phyloP scores from a whole-genome alignment of 2,113 vertebrate species.

The Sapayoa aenigma region DNA sequence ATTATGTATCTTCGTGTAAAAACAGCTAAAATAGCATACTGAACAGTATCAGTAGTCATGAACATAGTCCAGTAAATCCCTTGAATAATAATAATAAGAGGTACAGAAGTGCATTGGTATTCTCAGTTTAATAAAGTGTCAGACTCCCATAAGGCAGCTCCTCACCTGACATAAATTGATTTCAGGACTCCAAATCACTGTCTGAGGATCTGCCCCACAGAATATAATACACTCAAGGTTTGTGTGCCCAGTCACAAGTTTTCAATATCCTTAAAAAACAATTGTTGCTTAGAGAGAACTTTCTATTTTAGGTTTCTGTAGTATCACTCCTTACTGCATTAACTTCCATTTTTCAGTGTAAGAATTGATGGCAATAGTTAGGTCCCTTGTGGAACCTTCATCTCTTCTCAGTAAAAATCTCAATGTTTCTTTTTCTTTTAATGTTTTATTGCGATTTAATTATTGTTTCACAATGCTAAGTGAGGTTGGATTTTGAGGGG shows the following conservation, averaged over 20 bases:
- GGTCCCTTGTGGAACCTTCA: not conserved
- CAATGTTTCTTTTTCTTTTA: not conserved
- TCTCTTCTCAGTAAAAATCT: not conserved
- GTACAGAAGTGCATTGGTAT: not conserved
- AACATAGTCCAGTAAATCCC: not conserved
- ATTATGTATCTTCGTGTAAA: not conserved
- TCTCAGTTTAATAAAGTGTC: constrained; percentile 11
- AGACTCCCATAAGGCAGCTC: not conserved
- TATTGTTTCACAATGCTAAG: not conserved
- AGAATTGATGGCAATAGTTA: not conserved
- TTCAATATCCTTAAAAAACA: not conserved
- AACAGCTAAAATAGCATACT: not conserved
- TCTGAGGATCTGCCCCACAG: not conserved
- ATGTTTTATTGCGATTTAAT: not conserved
- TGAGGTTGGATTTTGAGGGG: not conserved
- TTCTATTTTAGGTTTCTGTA: not conserved
- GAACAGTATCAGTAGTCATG: not conserved
- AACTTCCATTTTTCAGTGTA: not conserved
- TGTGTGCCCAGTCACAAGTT: not conserved
- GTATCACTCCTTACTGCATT: not conserved
- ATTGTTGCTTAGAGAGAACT: not conserved
- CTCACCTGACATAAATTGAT: not conserved
- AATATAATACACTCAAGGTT: not conserved
- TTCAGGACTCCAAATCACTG: not conserved
- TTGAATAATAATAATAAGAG: not conserved